Conservation (phyloP, 2,797 vertebrate genomes). For the Luscinia luscinia region DNA sequence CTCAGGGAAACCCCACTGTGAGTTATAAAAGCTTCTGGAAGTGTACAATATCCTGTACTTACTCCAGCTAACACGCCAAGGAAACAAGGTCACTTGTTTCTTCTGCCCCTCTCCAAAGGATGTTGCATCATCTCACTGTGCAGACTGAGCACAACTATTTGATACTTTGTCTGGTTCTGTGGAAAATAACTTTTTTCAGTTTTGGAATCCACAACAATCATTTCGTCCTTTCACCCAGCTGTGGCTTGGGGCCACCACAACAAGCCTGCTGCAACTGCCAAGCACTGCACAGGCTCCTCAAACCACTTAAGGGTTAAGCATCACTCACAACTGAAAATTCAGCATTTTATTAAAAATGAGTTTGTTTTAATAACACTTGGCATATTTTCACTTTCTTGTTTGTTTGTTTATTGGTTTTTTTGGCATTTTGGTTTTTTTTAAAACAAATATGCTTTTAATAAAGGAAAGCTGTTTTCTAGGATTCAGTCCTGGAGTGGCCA, state of each 20-base stretch:
- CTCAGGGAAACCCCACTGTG: background rate
- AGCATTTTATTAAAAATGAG: background rate
- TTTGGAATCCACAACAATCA: background rate
- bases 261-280: background rate
- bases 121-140: background rate
- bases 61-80: rapidly evolving
- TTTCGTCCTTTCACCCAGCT: background rate
- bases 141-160: background rate
- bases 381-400: background rate
- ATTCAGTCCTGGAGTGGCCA: background rate
- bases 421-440: too few species aligned
- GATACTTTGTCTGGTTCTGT: background rate
- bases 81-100: background rate
- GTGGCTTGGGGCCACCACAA: rapidly evolving
- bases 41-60: background rate
- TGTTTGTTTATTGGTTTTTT: background rate
- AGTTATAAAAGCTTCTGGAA: background rate
- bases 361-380: background rate
- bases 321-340: background rate
- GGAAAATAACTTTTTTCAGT: background rate
- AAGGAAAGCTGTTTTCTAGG: background rate
- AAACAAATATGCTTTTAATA: background rate
- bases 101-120: background rate
- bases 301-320: background rate
- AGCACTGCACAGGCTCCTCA: background rate